Percentiles rank a stretch among this genome's conserved stretches.
phyloP scores from a whole-genome alignment of 2,888 invertebrate genomes.

The Aethes cnicana region DNA sequence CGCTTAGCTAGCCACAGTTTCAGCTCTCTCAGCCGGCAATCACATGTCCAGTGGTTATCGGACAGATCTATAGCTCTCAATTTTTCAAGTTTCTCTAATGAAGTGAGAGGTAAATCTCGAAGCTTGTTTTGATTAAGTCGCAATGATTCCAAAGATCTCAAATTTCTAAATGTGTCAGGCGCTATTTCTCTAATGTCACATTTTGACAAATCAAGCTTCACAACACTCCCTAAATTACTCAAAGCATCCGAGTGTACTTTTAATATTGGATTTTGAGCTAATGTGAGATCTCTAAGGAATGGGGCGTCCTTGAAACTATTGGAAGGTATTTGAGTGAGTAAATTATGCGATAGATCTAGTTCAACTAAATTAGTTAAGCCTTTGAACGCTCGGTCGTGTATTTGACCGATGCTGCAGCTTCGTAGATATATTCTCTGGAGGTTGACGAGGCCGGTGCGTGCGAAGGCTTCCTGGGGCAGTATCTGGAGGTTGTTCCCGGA shows the following conservation, averaged over 20 bases:
- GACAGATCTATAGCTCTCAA: conserved; percentile 92
- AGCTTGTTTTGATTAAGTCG: conserved; percentile 92
- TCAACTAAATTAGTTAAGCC: conserved; percentile 95
- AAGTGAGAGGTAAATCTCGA: conserved; percentile 86
- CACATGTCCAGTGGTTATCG: conserved; percentile 94
- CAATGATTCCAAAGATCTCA: conserved; percentile 88
- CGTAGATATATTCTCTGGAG: conserved; percentile 93
- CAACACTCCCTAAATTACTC: conserved; percentile 87
- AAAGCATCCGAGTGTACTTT: conserved; percentile 90
- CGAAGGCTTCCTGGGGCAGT: conserved; percentile 91
- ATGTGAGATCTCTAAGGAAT: conserved; percentile 89
- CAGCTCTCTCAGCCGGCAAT: conserved; percentile 90
- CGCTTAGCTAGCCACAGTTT: conserved; percentile 91
- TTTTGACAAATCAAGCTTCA: conserved; percentile 91
- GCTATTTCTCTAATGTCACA: conserved; percentile 91
- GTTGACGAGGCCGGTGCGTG: conserved; percentile 90
- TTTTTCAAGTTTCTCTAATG: conserved; percentile 87
- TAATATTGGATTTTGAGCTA: conserved; percentile 91
- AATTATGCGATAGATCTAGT: conserved; percentile 92
- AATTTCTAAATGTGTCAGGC: conserved; percentile 86
- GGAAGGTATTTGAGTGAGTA: conserved; percentile 90
- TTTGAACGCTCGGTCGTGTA: conserved; percentile 91
- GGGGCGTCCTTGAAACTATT: conserved; percentile 90
- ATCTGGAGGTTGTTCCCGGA: conserved; percentile 93
- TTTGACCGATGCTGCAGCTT: conserved; percentile 92